phyloP scores from a whole-genome alignment of 35 echinoderm and acorn worm genomes.

The Eucidaris tribuloides region DNA sequence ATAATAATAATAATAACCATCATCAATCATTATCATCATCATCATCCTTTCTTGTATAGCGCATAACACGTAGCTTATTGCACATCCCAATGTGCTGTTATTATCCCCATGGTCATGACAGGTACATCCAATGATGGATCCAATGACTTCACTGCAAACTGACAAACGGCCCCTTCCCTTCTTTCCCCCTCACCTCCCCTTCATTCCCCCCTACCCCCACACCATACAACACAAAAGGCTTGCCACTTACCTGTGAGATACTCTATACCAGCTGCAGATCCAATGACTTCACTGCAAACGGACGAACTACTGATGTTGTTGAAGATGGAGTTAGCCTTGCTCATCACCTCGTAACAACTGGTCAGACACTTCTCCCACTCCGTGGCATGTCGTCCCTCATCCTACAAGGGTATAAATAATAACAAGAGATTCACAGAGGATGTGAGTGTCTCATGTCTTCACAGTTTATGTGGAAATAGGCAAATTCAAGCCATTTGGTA shows the following conservation, averaged over 20 bases:
- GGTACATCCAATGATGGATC: no score
- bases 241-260: constrained; percentile 95
- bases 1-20: no score
- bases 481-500: background rate
- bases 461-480: background rate
- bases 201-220: constrained; percentile 59
- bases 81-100: no score
- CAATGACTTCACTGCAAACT: no score
- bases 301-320: constrained; percentile 94
- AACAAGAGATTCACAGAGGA: no score
- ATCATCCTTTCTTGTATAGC: no score
- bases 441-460: no score
- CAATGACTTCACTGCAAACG: constrained; percentile 91
- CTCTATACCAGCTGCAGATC: constrained; percentile 62
- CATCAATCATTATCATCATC: no score
- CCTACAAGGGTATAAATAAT: no score
- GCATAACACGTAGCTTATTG: no score
- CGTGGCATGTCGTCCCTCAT: constrained; percentile 79
- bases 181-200: no score
- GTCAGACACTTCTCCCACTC: constrained; percentile 87
- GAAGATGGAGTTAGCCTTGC: constrained; percentile 80
- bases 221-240: constrained; percentile 36
- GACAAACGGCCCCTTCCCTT: constrained; percentile 74
- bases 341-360: constrained; percentile 74
- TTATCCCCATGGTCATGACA: no score